These are phyloP conservation scores for Takifugu bimaculatus DNA, from an alignment of 2,113 vertebrate species.

Conservation along the genomic window DNA sequence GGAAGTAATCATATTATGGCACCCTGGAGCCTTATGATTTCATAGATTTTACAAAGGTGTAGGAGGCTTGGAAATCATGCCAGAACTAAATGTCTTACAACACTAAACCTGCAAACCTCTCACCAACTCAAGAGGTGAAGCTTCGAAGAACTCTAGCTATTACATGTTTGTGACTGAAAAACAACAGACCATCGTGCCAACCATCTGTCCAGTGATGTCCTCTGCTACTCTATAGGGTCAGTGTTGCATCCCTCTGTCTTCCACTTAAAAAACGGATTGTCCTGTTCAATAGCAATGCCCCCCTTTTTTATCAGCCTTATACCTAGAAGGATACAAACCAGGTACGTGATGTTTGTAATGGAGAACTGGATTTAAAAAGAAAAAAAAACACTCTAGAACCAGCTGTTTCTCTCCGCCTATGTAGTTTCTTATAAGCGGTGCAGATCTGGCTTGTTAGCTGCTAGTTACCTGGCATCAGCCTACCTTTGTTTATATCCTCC, in stretches of 20 bases:
- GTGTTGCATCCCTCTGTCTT: constrained; percentile 85
- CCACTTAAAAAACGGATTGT: constrained; percentile 78
- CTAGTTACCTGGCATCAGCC: constrained; percentile 37
- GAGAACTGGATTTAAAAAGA: constrained; percentile 29
- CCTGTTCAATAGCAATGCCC: constrained; percentile 83
- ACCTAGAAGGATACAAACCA: constrained; percentile 79
- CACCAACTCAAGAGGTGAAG: constrained; percentile 53
- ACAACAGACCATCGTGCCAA: constrained; percentile 70
- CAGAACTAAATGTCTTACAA: constrained; percentile 55
- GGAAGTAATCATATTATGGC: constrained; percentile 49
- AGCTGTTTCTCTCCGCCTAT: constrained; percentile 4
- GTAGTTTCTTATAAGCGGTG: constrained; percentile 21
- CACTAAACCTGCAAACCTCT: constrained; percentile 61
- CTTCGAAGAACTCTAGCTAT: constrained; percentile 40
- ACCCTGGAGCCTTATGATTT: constrained; percentile 67
- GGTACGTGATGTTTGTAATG: constrained; percentile 41
- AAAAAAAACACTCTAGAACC: constrained; percentile 11
- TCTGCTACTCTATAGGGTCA: constrained; percentile 69
- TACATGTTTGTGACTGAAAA: constrained; percentile 45
- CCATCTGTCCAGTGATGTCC: constrained; percentile 64
- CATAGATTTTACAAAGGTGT: constrained; percentile 49
- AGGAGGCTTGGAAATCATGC: constrained; percentile 63
- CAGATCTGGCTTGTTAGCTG: constrained; percentile 41
- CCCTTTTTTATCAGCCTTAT: constrained; percentile 87
- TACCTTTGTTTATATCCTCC: constrained; percentile 65